Conservation (phyloP, 35 echinoderm and acorn worm genomes). For the Lytechinus pictus region DNA sequence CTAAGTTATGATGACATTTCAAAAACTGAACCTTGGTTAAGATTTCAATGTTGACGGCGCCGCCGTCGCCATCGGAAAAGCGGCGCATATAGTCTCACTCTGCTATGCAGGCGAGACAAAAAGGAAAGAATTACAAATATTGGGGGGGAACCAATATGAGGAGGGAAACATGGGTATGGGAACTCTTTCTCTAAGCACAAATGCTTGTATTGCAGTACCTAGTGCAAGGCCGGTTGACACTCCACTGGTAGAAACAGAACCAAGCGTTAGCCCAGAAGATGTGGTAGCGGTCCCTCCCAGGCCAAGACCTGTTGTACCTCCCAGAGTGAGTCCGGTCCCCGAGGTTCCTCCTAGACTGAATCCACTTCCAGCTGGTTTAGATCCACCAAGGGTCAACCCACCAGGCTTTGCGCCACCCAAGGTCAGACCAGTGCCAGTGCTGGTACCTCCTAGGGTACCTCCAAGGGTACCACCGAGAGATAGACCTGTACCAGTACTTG, state of each 20-base stretch:
- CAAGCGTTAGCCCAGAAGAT: conserved; percentile 46
- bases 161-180: too few species aligned
- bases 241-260: background rate
- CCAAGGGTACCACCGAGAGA: conserved; percentile 33
- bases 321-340: conserved; percentile 43
- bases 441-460: conserved; percentile 45
- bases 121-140: too few species aligned
- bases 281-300: background rate
- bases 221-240: background rate
- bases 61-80: too few species aligned
- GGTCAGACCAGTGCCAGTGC: conserved; percentile 44
- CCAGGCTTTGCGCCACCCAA: conserved; percentile 49
- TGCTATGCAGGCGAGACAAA: too few species aligned
- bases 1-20: too few species aligned
- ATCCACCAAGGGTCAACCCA: conserved; percentile 53
- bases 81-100: too few species aligned
- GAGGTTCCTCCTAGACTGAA: conserved; percentile 43
- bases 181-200: background rate
- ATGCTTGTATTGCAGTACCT: background rate
- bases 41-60: too few species aligned
- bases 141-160: too few species aligned
- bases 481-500: conserved; percentile 26
- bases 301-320: conserved; percentile 13
- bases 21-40: too few species aligned
- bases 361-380: conserved; percentile 22